These are phyloP conservation scores for Pocota personata DNA, from an alignment of 2,888 invertebrate species.

Conservation along the genomic window DNA sequence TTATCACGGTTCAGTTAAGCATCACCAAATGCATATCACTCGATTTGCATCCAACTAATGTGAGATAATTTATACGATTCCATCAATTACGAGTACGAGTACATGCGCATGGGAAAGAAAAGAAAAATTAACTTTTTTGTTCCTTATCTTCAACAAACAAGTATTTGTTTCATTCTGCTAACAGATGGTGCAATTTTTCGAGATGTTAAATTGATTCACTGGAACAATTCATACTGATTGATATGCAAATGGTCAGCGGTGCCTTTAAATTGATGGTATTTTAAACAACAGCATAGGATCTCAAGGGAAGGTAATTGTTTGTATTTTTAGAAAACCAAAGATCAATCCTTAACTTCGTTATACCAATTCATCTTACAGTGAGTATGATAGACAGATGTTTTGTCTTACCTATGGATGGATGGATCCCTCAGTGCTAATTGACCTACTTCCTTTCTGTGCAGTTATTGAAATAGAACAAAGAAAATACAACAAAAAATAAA, in stretches of 20 bases:
- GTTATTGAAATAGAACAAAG: too few relatives aligned
- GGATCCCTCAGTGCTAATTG: too few relatives aligned
- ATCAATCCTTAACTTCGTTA: too few relatives aligned
- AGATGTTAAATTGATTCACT: background rate
- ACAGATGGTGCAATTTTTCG: background rate
- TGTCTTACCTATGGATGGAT: too few relatives aligned
- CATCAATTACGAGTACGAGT: conserved; percentile 10
- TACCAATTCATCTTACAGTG: too few relatives aligned
- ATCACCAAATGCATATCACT: background rate
- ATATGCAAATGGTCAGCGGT: background rate
- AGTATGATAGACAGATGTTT: too few relatives aligned
- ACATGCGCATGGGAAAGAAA: background rate
- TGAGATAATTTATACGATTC: background rate
- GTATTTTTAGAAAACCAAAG: too few relatives aligned
- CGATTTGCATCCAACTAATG: conserved; percentile 2
- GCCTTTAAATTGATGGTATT: background rate
- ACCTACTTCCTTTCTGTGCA: too few relatives aligned
- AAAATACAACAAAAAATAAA: too few relatives aligned
- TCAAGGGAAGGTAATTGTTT: background rate
- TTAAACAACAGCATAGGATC: background rate
- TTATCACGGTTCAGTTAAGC: background rate
- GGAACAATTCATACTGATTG: background rate
- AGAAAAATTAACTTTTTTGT: background rate
- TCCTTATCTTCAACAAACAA: background rate
- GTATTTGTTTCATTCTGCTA: background rate